Base-by-base conservation (phyloP, 2,888 invertebrate species). In the Pseudococcus viburni region DNA sequence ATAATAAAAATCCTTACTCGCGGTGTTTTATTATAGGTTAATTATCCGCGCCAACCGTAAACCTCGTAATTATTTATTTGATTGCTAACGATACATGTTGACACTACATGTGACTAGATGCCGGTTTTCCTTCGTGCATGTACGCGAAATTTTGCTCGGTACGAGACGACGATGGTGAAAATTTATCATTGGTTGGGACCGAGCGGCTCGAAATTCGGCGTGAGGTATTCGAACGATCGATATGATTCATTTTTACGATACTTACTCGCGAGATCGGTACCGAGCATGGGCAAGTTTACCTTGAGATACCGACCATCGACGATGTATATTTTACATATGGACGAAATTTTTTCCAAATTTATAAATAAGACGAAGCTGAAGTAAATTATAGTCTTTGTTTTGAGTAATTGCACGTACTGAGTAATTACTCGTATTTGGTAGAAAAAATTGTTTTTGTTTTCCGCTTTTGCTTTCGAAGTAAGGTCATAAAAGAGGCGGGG, bases 61-160 rank as follows among this genome's bases (percentile, higher is more conserved):
- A 64, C 22, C 64, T 64, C 64, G 64, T 64, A 64, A 64, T 64
- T 64, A 64, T 64, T 22, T 64, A 64, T 64, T 64, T 64, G 64
- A 22, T 64, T 64, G 22, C 59, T 46, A 2, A 3, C 26, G 26
- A 33, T 51, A 51, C 51, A 51, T 51, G 51, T 51, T 51, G 51
- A 51, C 51, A 51, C 51, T 51, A 51, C 51, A 51, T 51, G 51
- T 51, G 51, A 51, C 51, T 51, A 51, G 51, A 15, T 51, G 51
- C 51, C 51, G 64, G 64, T 19, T 64, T 64, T 64, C 64, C 64
- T 22, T 64, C 64, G 19, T 22, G 22, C 64, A 22, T 22, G 22
- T 33, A 3, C 8, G 64, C 19, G 64, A 22, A 64, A 64, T 22
- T 64, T 55, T 12, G 8, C 64, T 64, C 64, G 64, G 3, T 33